Percentiles rank a stretch among this genome's conserved stretches.
Conservation (phyloP, 2,797 vertebrate species). For the Corythornis leucogaster region DNA sequence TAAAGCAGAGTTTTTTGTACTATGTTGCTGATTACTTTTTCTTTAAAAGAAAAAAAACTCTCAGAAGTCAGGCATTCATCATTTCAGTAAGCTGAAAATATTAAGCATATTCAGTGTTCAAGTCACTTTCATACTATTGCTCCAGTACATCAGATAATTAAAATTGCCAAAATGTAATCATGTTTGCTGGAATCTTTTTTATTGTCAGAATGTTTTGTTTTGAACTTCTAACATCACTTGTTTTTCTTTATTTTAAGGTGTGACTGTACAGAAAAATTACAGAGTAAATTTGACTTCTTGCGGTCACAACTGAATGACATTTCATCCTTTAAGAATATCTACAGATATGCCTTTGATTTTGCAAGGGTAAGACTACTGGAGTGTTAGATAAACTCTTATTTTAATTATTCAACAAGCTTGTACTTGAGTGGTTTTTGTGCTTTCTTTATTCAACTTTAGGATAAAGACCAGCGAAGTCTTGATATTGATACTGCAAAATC, state of each 20-base stretch:
- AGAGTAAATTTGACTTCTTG: conserved; percentile 93
- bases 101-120: not conserved
- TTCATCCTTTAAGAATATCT: conserved; percentile 92
- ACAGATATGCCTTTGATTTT: conserved; percentile 99
- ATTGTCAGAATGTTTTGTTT: not conserved
- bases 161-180: no score
- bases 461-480: conserved; percentile 95
- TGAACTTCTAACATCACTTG: conserved; percentile 18
- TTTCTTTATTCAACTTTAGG: conserved; percentile 77
- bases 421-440: not conserved
- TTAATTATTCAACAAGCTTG: not conserved
- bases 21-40: not conserved
- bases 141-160: not conserved
- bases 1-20: not conserved
- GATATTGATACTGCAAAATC: conserved; percentile 97
- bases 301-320: conserved; percentile 90
- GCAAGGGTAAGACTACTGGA: conserved; percentile 86
- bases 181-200: not conserved
- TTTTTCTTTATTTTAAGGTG: conserved; percentile 81
- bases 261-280: conserved; percentile 93
- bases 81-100: not conserved
- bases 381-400: not conserved
- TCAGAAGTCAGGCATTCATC: not conserved
- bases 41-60: not conserved
- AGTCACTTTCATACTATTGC: not conserved